These are phyloP conservation scores for Ptychoptera contaminata DNA, from an alignment of 2,888 invertebrate species.

Conservation along the genomic window DNA sequence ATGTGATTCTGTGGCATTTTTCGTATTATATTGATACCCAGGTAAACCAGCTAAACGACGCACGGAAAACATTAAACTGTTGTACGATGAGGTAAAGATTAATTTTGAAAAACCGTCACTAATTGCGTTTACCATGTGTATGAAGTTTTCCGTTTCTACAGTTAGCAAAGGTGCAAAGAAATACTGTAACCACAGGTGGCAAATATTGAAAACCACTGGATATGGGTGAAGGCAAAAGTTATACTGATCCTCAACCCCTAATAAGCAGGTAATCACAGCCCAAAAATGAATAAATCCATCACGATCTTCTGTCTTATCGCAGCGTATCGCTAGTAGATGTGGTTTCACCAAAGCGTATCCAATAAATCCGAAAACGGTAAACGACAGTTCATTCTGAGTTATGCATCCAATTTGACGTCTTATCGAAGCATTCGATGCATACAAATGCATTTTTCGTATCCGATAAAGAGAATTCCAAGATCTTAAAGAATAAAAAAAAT, in stretches of 20 bases:
- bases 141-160: constrained; percentile 10
- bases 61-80: constrained; percentile 8
- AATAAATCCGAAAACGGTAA: constrained; percentile 70
- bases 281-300: constrained; percentile 63
- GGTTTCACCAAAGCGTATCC: constrained; percentile 47
- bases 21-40: constrained; percentile 11
- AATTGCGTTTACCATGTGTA: constrained; percentile 9
- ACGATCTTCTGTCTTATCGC: constrained; percentile 42
- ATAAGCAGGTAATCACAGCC: constrained; percentile 55
- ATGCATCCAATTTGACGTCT: constrained; percentile 34
- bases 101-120: constrained; percentile 9
- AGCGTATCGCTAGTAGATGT: constrained; percentile 42
- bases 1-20: constrained; percentile 5
- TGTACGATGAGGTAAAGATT: constrained; percentile 9
- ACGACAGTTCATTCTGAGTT: constrained; percentile 58
- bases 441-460: constrained; percentile 45
- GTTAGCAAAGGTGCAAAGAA: constrained; percentile 11
- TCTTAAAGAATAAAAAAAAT: constrained; percentile 31
- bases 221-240: constrained; percentile 11
- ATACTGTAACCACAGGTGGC: constrained; percentile 10
- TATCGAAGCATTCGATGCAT: constrained; percentile 33
- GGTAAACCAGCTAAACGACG: constrained; percentile 10
- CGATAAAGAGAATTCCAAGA: constrained; percentile 44
- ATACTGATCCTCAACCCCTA: constrained; percentile 52
- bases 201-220: constrained; percentile 9